Base-by-base conservation (phyloP, 2,113 vertebrate genomes). In the Gopherus evgoodei region DNA sequence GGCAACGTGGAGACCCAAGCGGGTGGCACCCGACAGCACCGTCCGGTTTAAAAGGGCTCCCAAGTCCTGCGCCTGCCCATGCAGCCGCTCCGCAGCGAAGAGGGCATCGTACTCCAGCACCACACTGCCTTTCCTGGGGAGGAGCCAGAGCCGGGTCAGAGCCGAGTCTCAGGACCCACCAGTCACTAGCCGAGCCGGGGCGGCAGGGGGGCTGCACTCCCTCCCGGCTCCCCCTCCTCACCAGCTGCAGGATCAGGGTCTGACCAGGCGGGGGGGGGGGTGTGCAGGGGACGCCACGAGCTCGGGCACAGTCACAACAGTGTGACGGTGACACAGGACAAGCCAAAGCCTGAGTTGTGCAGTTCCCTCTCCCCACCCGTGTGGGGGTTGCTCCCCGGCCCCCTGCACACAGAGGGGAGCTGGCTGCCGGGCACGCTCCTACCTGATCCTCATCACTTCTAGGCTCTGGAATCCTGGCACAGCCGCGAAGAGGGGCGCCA, bases 41-140 rank as follows among this genome's bases (percentile, higher is more conserved):
- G 94, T 98, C 35, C 72, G 79, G 3, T 98, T 88, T 27, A 99
- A 88, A 42, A 98, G 96, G 4, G 82, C 79, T 0, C 86, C 86
- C 84, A 97, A 93, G 69, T 93, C 98, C 12, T 90, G 65, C 84
- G 93, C 90, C 47, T 2, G 81, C 80, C 98, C 98, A 98, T 75
- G 95, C 53, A 98, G 95, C n/a, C 16, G 95, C 47, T 87, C 96
- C 0, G 97, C 98, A 11, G 93, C 47, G 44, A 99, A 98, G 49
- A 98, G 97, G 59, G 98, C 97, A 1, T 99, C 97, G 13, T 97
- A 98, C 95, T 98, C 96, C 86, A 99, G 96, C 56, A 98, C 98
- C 83, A 96, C 95, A 1, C 92, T 94, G 80, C 96, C 96, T 69
- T 97, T 96, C 84, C 99, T 99, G 97, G 38, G 2, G 87, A 62